Base-by-base conservation (phyloP, 1,140 invertebrate species). In the Andrena cerasifolii region DNA sequence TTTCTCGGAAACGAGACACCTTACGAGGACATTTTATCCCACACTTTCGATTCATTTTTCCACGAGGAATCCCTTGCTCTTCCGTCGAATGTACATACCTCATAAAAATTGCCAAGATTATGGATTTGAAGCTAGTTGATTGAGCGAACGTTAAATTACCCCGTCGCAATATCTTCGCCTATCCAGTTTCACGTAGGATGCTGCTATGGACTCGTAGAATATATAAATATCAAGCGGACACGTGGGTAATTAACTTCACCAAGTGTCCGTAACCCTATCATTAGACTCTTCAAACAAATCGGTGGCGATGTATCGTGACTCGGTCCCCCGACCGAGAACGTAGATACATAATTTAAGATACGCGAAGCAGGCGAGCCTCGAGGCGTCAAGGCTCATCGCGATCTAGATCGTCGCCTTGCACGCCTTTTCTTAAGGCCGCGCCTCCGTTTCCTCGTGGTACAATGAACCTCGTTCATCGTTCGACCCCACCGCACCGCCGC, bases 381-480 rank as follows among this genome's bases (percentile, higher is more conserved):
- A 47, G 28, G 40, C n/a, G 43, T 62, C 33, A 5, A 49, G 21
- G 31, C 28, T 49, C 40, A n/a, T 24, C 16, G n/a, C 31, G 21
- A 72, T 71, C 54, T 71, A 43, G 59, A 49, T 65, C 45, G 33
- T 51, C 36, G 36, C 16, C 36, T 45, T 74, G 47, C 49, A 24
- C 62, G 33, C 43, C 63, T 75, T 40, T 36, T 67, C 31, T 66
- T 58, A 65, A 65, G 71, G 33, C 43, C 73, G 18, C 63, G 63
- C n/a, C 51, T 18, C 31, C 36, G 63, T 67, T 75, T 67, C 21
- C 58, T 47, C 63, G n/a, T 5, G 26, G 16, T n/a, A 47, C 43
- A 68, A 68, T 36, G 73, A 68, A 67, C 62, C 72, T 33, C 51
- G 62, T 66, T 4, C 71, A 74, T 56, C 72, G 72, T 45, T 43